A percentile compares a stretch with the other conserved stretches of the same genome.
Conservation (phyloP, 1,140 invertebrate species). For the Trypoxylus dichotomus region DNA sequence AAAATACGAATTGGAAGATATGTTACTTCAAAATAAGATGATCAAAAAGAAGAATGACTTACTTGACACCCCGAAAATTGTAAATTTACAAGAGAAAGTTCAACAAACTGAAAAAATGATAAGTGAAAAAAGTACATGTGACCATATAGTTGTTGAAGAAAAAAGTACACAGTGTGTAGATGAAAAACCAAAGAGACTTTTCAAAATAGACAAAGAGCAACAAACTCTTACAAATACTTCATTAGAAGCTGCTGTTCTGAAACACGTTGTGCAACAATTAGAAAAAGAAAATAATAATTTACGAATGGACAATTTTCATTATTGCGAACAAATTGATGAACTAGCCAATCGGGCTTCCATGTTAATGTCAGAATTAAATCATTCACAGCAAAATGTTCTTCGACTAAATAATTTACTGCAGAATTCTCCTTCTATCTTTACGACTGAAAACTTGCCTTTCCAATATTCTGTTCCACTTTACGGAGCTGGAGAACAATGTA, state of each 20-base stretch:
- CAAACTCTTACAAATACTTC: not conserved
- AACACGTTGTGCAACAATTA: conserved; percentile 29
- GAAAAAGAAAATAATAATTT: conserved; percentile 31
- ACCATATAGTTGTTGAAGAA: not conserved
- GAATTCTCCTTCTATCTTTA: not conserved
- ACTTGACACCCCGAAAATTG: not conserved
- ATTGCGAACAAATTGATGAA: conserved; percentile 21
- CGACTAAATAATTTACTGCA: conserved; percentile 1
- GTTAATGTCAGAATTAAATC: conserved; percentile 33
- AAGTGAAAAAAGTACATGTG: not conserved
- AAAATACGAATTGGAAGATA: conserved; percentile 20
- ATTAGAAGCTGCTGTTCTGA: not conserved
- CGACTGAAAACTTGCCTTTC: not conserved
- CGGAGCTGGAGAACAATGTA: conserved; percentile 36
- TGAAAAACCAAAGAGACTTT: not conserved
- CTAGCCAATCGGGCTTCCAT: not conserved
- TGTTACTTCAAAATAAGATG: conserved; percentile 9
- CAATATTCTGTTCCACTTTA: not conserved
- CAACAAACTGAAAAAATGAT: not conserved
- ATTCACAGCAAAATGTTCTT: not conserved
- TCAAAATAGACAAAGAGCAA: not conserved
- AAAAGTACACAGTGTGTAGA: conserved; percentile 8
- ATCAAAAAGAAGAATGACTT: conserved; percentile 16
- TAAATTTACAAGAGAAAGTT: not conserved
- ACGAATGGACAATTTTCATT: conserved; percentile 8